Evolutionary conservation across 2,888 invertebrate genomes (phyloP), one percentile per base, ranked within the genome.

Genomic region (Taenaris catops): DNA sequence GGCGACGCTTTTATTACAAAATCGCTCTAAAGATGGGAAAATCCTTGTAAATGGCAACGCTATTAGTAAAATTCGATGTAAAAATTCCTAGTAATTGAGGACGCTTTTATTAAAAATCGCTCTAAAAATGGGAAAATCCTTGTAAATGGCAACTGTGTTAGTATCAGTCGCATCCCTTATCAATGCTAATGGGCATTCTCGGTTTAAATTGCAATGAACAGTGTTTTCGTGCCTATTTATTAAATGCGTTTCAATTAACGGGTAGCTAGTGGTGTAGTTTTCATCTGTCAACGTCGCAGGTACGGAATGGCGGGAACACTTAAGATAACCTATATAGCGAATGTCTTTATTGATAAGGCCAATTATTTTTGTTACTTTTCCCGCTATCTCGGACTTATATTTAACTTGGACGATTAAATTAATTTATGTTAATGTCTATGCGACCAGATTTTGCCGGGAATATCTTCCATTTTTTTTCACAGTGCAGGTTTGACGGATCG

Each of bases 181-280:
- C 48, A 41, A 43, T 36, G 46, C 49, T 40, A 50, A 49, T 50
- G 42, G 43, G 42, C 31, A 31, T 37, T 38, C 39, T 38, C 34
- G 27, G 38, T 52, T 38, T 33, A 41, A 49, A 48, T 51, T 51
- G 48, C 52, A 52, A 51, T 51, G 48, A 51, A 50, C 42, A 40
- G 41, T 45, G 50, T 46, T 43, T 46, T 43, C 34, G 40, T 45
- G 48, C 41, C 47, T 52, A 48, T 50, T 45, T 53, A 44, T 52
- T 49, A 64, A 66, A 68, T 66, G 58, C 42, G 25, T 52, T 56
- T 58, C 66, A 63, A 70, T 70, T 66, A 69, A 62, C 55, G 46
- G 46, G 59, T 58, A 53, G 57, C 51, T 34, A 41, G 45, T 46
- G 41, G 51, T 43, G 44, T 37, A 34, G 51, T 53, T 48, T 49